These are phyloP conservation scores for Anagyrus pseudococci DNA, from an alignment of 2,888 invertebrate species.

Conservation along the genomic window DNA sequence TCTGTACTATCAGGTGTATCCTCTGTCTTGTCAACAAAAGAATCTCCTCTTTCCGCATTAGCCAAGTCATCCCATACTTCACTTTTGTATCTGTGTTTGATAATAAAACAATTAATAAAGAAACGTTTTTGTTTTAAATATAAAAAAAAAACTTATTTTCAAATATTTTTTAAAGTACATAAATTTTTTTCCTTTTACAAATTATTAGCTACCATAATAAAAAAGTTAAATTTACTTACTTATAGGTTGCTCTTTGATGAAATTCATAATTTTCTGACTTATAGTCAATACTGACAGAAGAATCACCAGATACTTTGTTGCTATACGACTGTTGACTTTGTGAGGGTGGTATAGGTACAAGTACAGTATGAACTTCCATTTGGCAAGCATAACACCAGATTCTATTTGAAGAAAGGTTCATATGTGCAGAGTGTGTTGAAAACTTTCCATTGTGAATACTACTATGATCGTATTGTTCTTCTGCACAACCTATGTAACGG, in stretches of 20 bases:
- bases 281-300: conserved; percentile 44
- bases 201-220: too few relatives aligned
- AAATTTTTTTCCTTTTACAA: not conserved
- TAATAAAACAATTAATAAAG: not conserved
- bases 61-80: conserved; percentile 20
- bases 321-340: conserved; percentile 45
- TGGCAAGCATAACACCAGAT: conserved; percentile 92
- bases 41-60: conserved; percentile 44
- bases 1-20: conserved; percentile 61
- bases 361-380: conserved; percentile 70
- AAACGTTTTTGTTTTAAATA: not conserved
- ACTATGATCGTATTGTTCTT: conserved; percentile 83
- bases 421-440: conserved; percentile 77
- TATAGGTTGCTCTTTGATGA: conserved; percentile 30
- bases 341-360: conserved; percentile 48
- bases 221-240: conserved; percentile 18
- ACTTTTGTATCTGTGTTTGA: conserved; percentile 23
- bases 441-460: conserved; percentile 78
- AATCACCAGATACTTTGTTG: conserved; percentile 50
- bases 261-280: conserved; percentile 44
- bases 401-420: conserved; percentile 83
- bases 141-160: conserved; percentile 8
- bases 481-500: conserved; percentile 83
- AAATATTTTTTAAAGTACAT: too few relatives aligned
- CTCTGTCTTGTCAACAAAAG: conserved; percentile 57